phyloP scores from a whole-genome alignment of 37 sponge, comb jelly and placozoan genomes.

The Amphimedon queenslandica region DNA sequence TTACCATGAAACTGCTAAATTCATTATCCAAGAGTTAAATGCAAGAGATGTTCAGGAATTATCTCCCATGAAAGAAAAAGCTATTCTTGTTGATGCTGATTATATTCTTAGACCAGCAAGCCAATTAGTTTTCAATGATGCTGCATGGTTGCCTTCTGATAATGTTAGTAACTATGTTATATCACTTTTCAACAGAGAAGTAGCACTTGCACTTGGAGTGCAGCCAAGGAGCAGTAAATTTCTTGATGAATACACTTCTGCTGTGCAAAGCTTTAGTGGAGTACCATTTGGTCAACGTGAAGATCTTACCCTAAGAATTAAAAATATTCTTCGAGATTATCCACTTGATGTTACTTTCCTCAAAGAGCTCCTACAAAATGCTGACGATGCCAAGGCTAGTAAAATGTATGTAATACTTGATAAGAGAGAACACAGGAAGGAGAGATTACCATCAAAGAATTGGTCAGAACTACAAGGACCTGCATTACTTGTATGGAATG shows the following conservation, averaged over 20 bases:
- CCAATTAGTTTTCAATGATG: slow-evolving; percentile 44
- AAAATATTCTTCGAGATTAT: slow-evolving; percentile 71
- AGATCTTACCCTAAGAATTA: slow-evolving; percentile 65
- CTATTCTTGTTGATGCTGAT: slow-evolving; percentile 25
- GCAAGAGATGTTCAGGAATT: not conserved
- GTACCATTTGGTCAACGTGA: slow-evolving; percentile 72
- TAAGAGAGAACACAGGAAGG: slow-evolving; percentile 41
- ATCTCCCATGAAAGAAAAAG: not conserved
- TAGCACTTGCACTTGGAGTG: slow-evolving; percentile 29
- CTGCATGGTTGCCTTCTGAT: slow-evolving; percentile 21
- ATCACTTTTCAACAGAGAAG: slow-evolving; percentile 5
- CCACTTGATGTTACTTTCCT: slow-evolving; percentile 60
- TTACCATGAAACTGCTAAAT: slow-evolving; percentile 1
- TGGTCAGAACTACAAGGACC: slow-evolving; percentile 78
- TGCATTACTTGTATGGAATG: slow-evolving; percentile 71
- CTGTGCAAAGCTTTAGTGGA: not conserved
- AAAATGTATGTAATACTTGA: slow-evolving; percentile 76
- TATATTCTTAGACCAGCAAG: slow-evolving; percentile 20
- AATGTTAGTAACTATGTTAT: slow-evolving; percentile 7
- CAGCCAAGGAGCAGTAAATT: slow-evolving; percentile 12
- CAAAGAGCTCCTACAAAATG: slow-evolving; percentile 93
- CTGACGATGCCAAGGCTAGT: slow-evolving; percentile 84
- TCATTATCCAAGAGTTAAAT: not conserved
- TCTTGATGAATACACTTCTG: slow-evolving; percentile 13
- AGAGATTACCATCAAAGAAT: slow-evolving; percentile 27